Conservation (phyloP, 2,888 invertebrate genomes). For the Limnephilus auricula region DNA sequence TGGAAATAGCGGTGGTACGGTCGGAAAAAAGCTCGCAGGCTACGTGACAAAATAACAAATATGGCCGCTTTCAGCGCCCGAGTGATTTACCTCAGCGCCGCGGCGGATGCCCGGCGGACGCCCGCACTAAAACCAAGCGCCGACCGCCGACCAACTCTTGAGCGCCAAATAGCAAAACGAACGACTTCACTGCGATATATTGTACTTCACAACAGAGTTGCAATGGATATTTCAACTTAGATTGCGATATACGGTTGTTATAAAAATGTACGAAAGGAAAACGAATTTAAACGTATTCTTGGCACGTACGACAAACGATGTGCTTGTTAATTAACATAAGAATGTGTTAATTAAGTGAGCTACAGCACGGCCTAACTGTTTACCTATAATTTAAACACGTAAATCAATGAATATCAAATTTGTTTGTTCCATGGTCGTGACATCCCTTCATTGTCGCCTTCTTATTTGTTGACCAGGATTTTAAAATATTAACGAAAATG, state of each 20-base stretch:
- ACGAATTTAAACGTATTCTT: not conserved
- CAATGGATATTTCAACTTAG: not conserved
- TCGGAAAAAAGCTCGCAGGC: not conserved
- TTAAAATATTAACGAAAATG: too few species aligned
- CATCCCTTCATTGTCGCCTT: not conserved
- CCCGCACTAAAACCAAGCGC: constrained; percentile 45
- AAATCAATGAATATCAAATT: too few species aligned
- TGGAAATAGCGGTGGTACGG: not conserved
- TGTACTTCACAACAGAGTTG: not conserved
- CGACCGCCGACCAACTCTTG: constrained; percentile 15
- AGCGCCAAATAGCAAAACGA: constrained; percentile 45
- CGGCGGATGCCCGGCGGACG: constrained; percentile 48
- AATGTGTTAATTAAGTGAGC: not conserved
- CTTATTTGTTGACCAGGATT: not conserved
- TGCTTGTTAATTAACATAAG: not conserved
- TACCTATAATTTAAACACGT: not conserved
- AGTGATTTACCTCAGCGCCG: constrained; percentile 55
- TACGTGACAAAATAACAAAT: constrained; percentile 55
- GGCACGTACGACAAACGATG: not conserved
- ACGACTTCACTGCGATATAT: not conserved
- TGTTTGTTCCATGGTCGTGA: not conserved
- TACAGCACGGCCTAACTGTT: not conserved
- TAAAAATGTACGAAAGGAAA: not conserved
- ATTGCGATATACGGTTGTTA: not conserved
- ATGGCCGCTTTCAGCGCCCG: constrained; percentile 51